These are phyloP conservation scores for Toxotes jaculatrix DNA, from an alignment of 2,113 vertebrate genomes.

Conservation along the genomic window DNA sequence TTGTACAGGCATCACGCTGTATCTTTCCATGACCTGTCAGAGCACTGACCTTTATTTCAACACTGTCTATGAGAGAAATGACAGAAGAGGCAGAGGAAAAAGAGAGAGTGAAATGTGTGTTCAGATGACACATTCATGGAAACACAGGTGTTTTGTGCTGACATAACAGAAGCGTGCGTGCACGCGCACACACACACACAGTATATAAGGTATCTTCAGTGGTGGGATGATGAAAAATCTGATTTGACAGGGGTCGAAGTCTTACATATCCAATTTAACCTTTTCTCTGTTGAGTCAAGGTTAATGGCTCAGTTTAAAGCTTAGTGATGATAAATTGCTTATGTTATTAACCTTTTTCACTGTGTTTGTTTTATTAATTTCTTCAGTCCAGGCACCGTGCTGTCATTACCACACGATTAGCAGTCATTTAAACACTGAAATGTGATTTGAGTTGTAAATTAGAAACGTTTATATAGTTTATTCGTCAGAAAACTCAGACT, in stretches of 20 bases:
- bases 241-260: conserved; percentile 15
- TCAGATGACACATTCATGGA: neutral
- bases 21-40: conserved; percentile 6
- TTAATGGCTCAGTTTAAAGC: neutral
- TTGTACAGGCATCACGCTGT: neutral
- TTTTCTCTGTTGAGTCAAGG: conserved; percentile 9
- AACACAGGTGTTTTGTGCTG: neutral
- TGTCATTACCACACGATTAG: neutral
- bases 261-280: neutral
- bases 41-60: conserved; percentile 36
- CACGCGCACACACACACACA: neutral
- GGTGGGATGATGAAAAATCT: conserved; percentile 19
- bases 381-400: neutral
- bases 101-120: neutral
- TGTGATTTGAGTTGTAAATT: neutral
- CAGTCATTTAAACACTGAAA: neutral
- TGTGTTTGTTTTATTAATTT: neutral
- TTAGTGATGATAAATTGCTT: neutral
- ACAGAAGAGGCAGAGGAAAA: neutral
- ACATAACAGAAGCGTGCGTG: neutral
- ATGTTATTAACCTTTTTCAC: neutral
- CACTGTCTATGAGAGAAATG: conserved; percentile 6
- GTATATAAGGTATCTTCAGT: neutral
- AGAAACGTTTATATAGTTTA: too few relatives aligned
- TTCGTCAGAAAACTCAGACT: too few relatives aligned